Base-by-base conservation (phyloP, 2,797 vertebrate species). In the Pteropus rufus region DNA sequence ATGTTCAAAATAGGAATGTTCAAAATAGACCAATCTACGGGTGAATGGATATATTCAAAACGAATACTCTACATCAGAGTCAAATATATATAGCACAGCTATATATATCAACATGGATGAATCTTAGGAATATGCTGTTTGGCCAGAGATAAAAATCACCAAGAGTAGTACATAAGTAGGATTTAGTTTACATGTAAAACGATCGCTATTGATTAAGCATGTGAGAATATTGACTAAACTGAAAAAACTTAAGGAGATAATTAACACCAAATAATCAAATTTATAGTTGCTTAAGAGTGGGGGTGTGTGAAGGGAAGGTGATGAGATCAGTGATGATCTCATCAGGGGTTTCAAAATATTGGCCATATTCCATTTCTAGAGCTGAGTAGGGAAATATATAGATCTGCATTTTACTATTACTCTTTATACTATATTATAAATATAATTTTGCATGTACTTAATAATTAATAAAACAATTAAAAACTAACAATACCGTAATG, bases 121-220 rank as follows among this genome's bases (percentile, higher is more conserved):
- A 67, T 21, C 39, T 87, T 19, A 72, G 41, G 44, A 84, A 81
- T 82, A 49, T 73, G 31, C 44, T 76, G 24, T 34, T 58, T 95
- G 65, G 2, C 26, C 49, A 94, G 81, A 89, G 31, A 73, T 62
- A 73, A 29, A 86, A 89, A 90, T 65, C 24, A 75, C 26, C 2
- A 75, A 41, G 44, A 67, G 14, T 64, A 67, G 14, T 64, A 64
- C 4, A 34, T 23, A 36, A 34, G 11, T 31, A 79, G 10, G 10
- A 54, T 88, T 94, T 91, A 85, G 82, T 56, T 83, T 72, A 70
- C 21, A 75, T 44, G 34, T 29, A 86, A 91, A 91, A 89, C 67
- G 46, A 41, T 46, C 10, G 34, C 44, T 79, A 54, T 44, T 80
- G 39, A 73, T 81, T 56, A 73, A 56, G 4, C 49, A 24, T 54